Base-by-base conservation (phyloP, 2,797 vertebrate species). In the Sciurus vulgaris region DNA sequence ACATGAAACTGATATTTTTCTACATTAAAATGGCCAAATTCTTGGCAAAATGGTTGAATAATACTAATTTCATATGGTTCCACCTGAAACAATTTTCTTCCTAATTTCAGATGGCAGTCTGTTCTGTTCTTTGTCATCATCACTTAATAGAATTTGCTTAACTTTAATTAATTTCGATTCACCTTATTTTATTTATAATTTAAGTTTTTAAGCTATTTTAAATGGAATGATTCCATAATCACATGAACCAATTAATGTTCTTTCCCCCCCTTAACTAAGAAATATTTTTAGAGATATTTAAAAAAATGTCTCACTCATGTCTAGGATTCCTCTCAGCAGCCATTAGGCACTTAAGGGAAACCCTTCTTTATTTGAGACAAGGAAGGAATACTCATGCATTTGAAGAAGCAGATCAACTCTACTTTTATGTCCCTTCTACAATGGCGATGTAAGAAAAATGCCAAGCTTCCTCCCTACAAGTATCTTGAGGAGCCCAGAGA, bases 191-290 rank as follows among this genome's bases (percentile, higher is more conserved):
- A 73, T 44, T 79, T 63, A 92, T 77, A n/a, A 67, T 89, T 69
- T 69, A 61, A 94, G 15, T 78, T 74, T 95, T 88, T 97, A 69
- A 93, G 54, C 30, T 65, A 56, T 13, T 12, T 67, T 7, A 20
- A 73, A 22, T 15, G 44, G 70, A 86, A 89, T 70, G n/a, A 86
- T 47, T 91, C 11, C 35, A 59, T 78, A 94, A 94, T 74, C 41
- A 88, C 6, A 17, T 38, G 7, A 91, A 41, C 77, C 41, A 72
- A 22, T 74, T 93, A 89, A 72, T 63, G 17, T 89, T 54, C 18
- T 54, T 35, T 22, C 10, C 38, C 41, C 15, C 2, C 6, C 63
- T 83, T 56, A 77, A 70, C 61, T 70, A 70, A 78, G 35, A 77
- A 78, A 59, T 22, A 65, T 30, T 77, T 90, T 86, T 79, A n/a